Conservation (phyloP, 2,113 vertebrate species). For the Stigmatopora nigra region DNA sequence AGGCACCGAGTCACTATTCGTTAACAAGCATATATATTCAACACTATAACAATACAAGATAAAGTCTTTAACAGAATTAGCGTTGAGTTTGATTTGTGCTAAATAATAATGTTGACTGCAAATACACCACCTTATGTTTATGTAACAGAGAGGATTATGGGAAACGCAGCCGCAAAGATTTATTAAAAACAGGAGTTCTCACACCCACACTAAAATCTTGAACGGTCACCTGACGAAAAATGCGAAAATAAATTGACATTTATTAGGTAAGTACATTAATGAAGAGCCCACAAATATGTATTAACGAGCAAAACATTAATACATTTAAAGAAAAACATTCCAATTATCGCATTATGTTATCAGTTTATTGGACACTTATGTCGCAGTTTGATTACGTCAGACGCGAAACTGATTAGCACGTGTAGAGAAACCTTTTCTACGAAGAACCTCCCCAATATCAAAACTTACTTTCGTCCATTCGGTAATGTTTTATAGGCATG, state of each 20-base stretch:
- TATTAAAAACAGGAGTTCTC: no score
- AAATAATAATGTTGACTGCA: not conserved
- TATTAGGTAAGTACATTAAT: not conserved
- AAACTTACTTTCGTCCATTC: not conserved
- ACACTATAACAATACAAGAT: not conserved
- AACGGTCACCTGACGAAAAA: slow-evolving; percentile 47
- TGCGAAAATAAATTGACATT: not conserved
- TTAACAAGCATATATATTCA: not conserved
- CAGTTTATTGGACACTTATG: not conserved
- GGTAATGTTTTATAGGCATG: slow-evolving; percentile 40
- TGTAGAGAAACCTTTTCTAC: slow-evolving; percentile 19
- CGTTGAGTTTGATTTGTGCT: not conserved
- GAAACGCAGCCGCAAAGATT: not conserved
- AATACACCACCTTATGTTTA: not conserved
- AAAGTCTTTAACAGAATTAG: not conserved
- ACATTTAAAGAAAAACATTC: not conserved
- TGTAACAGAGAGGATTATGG: not conserved
- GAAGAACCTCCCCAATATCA: not conserved
- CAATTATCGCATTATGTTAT: not conserved
- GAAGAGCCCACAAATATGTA: not conserved
- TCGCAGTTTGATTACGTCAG: not conserved
- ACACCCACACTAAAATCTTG: not conserved
- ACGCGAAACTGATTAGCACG: slow-evolving; percentile 23
- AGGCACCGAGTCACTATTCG: slow-evolving; percentile 3
- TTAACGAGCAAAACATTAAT: not conserved